These are phyloP conservation scores for Cephus cinctus DNA, from an alignment of 1,140 invertebrate genomes.

Conservation along the genomic window DNA sequence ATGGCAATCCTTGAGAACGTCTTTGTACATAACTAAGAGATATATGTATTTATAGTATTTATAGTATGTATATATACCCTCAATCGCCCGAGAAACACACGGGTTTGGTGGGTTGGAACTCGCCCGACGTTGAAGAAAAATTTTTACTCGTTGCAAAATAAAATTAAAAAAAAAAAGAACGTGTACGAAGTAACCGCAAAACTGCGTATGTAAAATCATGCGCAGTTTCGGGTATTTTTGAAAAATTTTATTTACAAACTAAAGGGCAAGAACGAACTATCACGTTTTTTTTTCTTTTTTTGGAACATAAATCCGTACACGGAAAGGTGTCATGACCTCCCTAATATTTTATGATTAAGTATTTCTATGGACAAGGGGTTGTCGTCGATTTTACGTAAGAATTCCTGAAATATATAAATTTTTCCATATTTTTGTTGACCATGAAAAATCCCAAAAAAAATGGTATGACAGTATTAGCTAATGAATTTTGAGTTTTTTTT, in stretches of 20 bases:
- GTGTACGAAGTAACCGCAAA: conserved; percentile 2
- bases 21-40: conserved; percentile 30
- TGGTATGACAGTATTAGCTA: no score
- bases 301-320: conserved; percentile 26
- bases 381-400: no score
- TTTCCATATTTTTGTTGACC: no score
- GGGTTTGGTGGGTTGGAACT: no score
- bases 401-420: no score
- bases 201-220: no score
- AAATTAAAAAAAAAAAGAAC: conserved; percentile 13
- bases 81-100: conserved; percentile 27
- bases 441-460: no score
- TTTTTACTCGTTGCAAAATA: no score
- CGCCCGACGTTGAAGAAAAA: neutral
- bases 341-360: conserved; percentile 11
- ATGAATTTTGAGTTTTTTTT: no score
- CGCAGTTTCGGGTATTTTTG: no score
- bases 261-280: conserved; percentile 28
- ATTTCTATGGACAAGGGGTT: no score
- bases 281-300: conserved; percentile 23
- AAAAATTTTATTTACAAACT: conserved; percentile 43
- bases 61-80: conserved; percentile 19
- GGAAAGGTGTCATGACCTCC: conserved; percentile 27
- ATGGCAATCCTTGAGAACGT: conserved; percentile 18
- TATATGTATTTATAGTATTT: conserved; percentile 15